Evolutionary conservation across 2,797 vertebrate genomes (phyloP), one percentile per base, ranked within the genome.

Genomic region (Momotus momota): DNA sequence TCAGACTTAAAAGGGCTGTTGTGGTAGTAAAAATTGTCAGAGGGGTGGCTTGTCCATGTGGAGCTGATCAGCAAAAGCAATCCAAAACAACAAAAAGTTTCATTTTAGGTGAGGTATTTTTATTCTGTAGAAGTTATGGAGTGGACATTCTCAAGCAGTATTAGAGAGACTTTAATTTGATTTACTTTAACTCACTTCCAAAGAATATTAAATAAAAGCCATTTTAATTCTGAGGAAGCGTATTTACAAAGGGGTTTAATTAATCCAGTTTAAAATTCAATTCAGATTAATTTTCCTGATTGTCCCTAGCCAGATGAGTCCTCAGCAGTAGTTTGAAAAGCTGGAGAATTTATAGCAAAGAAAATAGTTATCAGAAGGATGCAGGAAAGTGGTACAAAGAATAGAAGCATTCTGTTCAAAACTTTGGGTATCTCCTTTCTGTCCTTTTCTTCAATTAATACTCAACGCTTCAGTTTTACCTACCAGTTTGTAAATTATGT

Each of bases 181-280:
- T 92, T 93, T 92, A 77, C 43, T 74, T 75, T 72, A 88, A 70
- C 26, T 92, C 48, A 55, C 40, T 93, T 94, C 25, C 48, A 77
- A 91, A 60, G 51, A 60, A 80, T 77, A 94, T 85, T 93, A 70
- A 89, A 84, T 89, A 73, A 94, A 91, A 96, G 7, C 25, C 22
- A 81, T 70, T 91, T 85, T 71, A 67, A 62, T 91, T 89, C 45
- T 33, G 33, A 87, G n/a, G 35, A 77, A 89, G 35, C 7, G 12
- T 66, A 77, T 87, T 85, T 94, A 80, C 52, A 60, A 15, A 52
- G 10, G 10, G 12, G 12, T 81, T 93, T 80, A 87, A 85, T 90
- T 92, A 92, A 91, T 64, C 22, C 27, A 77, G 41, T 92, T 87
- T 73, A 85, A 89, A 89, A 82, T 92, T 85, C 25, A 55, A 60